Percentiles rank a stretch among this genome's conserved stretches.
These are phyloP conservation scores for Perca flavescens DNA, from an alignment of 2,113 vertebrate species.

Conservation along the genomic window DNA sequence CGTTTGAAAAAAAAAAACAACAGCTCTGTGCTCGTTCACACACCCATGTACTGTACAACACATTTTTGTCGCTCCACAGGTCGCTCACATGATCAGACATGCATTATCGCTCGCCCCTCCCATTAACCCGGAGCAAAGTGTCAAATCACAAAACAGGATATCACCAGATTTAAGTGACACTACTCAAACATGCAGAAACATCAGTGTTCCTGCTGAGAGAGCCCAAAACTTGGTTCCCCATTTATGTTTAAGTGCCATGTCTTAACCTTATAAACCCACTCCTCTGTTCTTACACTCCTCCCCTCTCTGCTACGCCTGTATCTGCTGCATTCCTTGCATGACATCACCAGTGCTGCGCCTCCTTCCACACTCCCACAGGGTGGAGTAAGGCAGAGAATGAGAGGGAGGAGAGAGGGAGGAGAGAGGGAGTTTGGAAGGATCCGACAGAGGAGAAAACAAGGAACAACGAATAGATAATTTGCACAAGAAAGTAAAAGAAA, in stretches of 20 bases:
- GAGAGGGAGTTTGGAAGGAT: conserved; percentile 55
- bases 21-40: conserved; percentile 4
- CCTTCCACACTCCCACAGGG: conserved; percentile 81
- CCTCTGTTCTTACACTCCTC: conserved; percentile 62
- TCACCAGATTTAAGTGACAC: not conserved
- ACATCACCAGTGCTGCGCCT: conserved; percentile 84
- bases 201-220: not conserved
- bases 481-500: conserved; percentile 15
- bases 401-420: conserved; percentile 59
- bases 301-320: conserved; percentile 67
- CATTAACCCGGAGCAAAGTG: conserved; percentile 31
- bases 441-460: conserved; percentile 62
- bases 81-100: conserved; percentile 78
- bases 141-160: conserved; percentile 12
- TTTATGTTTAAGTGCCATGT: not conserved
- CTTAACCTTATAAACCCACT: conserved; percentile 42
- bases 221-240: not conserved
- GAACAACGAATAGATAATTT: conserved; percentile 40
- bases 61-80: conserved; percentile 71
- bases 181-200: not conserved
- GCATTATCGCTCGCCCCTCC: conserved; percentile 61
- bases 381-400: conserved; percentile 71
- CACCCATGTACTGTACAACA: conserved; percentile 30
- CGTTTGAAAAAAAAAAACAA: not conserved
- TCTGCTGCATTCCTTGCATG: conserved; percentile 86